These are phyloP conservation scores for Cherax destructor DNA, from an alignment of 1,140 invertebrate species.

Conservation along the genomic window DNA sequence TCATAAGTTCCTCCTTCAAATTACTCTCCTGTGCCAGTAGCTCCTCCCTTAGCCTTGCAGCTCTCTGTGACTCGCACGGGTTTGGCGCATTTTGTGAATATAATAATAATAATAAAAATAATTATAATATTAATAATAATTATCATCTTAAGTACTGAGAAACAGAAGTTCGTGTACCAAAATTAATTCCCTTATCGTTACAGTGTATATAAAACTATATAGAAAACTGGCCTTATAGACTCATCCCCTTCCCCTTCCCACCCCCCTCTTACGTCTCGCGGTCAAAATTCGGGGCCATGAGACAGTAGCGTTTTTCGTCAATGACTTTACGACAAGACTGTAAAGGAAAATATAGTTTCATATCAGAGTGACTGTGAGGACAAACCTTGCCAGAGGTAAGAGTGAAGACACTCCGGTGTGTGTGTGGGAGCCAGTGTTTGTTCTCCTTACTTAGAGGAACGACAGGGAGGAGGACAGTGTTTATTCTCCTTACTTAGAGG, in stretches of 20 bases:
- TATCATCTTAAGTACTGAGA: neutral
- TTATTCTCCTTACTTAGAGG: too few species aligned
- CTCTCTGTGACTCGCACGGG: too few species aligned
- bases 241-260: neutral
- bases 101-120: too few species aligned
- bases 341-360: slow-evolving; percentile 10
- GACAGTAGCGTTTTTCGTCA: neutral
- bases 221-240: slow-evolving; percentile 9
- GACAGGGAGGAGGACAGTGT: too few species aligned
- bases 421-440: too few species aligned
- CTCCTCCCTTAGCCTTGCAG: too few species aligned
- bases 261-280: neutral
- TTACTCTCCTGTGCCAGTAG: too few species aligned
- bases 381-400: neutral
- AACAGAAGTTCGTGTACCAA: neutral
- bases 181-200: neutral
- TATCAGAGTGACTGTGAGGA: neutral
- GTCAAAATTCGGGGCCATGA: neutral
- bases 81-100: too few species aligned
- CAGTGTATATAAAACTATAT: neutral
- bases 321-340: neutral
- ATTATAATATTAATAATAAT: neutral
- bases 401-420: too few species aligned
- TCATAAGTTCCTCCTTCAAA: too few species aligned
- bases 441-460: too few species aligned